phyloP scores from a whole-genome alignment of 1,140 invertebrate genomes.

The Mesaphorura yosii region DNA sequence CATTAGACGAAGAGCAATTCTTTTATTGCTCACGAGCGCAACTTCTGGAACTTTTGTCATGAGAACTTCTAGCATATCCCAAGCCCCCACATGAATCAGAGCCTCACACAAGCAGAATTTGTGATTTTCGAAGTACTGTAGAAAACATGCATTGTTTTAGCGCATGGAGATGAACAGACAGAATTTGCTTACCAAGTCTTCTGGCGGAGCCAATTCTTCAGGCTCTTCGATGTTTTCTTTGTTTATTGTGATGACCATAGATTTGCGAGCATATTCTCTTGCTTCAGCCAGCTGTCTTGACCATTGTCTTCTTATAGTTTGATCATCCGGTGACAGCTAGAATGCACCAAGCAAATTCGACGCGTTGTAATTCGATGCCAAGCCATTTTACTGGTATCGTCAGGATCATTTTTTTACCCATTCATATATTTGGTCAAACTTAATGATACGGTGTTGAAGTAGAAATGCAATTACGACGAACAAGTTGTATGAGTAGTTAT shows the following conservation, averaged over 20 bases:
- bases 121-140: constrained; percentile 69
- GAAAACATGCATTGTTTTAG: constrained; percentile 4
- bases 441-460: constrained; percentile 73
- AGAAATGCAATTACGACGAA: constrained; percentile 82
- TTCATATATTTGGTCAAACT: constrained; percentile 75
- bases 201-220: constrained; percentile 52
- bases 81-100: constrained; percentile 74
- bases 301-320: constrained; percentile 62
- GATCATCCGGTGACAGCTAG: constrained; percentile 71
- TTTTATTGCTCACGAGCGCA: constrained; percentile 61
- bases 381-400: no score
- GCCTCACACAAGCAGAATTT: constrained; percentile 87
- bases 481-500: constrained; percentile 68
- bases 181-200: constrained; percentile 36
- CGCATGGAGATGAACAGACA: neutral
- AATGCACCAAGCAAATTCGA: constrained; percentile 33
- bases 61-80: constrained; percentile 68
- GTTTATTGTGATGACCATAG: constrained; percentile 72
- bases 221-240: constrained; percentile 56
- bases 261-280: constrained; percentile 72
- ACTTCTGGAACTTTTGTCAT: constrained; percentile 70
- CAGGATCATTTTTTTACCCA: constrained; percentile 63
- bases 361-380: constrained; percentile 13
- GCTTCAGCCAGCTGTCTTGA: constrained; percentile 72
- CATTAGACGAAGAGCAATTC: constrained; percentile 67